Base-by-base conservation (phyloP, 2,797 vertebrate genomes). In the Sciaenops ocellatus region DNA sequence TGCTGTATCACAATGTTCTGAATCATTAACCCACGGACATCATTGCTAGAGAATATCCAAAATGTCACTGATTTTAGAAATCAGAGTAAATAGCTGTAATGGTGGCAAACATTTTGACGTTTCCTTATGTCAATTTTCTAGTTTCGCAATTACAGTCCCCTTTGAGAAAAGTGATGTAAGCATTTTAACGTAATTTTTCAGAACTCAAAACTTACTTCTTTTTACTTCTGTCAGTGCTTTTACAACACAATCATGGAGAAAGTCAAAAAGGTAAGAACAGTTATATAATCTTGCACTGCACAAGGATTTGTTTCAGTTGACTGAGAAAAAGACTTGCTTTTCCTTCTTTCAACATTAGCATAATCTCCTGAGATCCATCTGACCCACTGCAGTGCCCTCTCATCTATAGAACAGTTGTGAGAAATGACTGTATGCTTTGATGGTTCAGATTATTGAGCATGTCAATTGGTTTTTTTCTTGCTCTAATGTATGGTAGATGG, bases 271-370 rank as follows among this genome's bases (percentile, higher is more conserved):
- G 77, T 78, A 75, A 70, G 73, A 83, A 77, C 76, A 79, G 83
- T 91, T 90, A 82, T 84, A 85, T 88, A 90, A 91, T 85, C 63
- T 78, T 60, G 63, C 75, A 81, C 84, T n/a, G 44, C 79, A 73
- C 65, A 66, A 73, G 87, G 85, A 93, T 93, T 93, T 90, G 90
- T 92, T 84, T 86, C 90, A 88, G 77, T 59, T 91, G 91, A 91
- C 80, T 89, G 85, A 87, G 78, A 74, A 89, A 78, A 80, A 91
- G 88, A 84, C 84, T 90, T 52, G n/a, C 79, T 83, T 81, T 88
- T 91, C 82, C 67, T 70, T 89, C 64, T 86, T 82, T 80, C 76
- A 78, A 62, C 66, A 92, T 92, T 93, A 92, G 79, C 89, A 92
- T 92, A 92, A 93, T 89, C 89, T 92, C 73, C 79, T 57, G 85